Base-by-base conservation (phyloP, 1,140 invertebrate genomes). In the Eupristina koningsbergeri region DNA sequence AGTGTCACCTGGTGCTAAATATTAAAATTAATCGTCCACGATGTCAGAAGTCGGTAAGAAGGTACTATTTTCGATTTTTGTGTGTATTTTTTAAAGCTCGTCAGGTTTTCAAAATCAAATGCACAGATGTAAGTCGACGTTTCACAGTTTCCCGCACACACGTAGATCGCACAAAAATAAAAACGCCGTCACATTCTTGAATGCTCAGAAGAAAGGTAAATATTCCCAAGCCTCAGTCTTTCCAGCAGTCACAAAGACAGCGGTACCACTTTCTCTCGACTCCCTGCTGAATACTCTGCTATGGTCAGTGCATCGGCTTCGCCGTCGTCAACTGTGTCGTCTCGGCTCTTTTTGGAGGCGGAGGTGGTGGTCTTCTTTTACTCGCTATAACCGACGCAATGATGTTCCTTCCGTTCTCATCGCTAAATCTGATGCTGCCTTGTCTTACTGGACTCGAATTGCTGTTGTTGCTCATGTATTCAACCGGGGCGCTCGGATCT, bases 301-400 rank as follows among this genome's bases (percentile, higher is more conserved):
- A 90, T 89, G 92, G 91, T 92, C 92, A 93, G 91, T 93, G 92
- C 90, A 92, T 91, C 83, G 92, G 88, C 11, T 91, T 86, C 7
- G 87, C 86, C 7, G 87, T 90, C 31, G 94, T 95, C 39, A 96
- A 90, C 86, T 96, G 96, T 11, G 96, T 97, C 2, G 95, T 96
- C 85, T 96, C 96, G 85, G 95, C 96, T 76, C 96, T 92, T 86
- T 96, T 96, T 8, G 96, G 96, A 11, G 96, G 96, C 19, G 96
- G 96, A 6, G 96, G 96, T 2, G 95, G 96, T n/a, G 95, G 95
- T 83, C 94, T 93, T 86, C 94, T 93, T 83, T 95, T 95, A 11
- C 89, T 88, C 0, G 91, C 89, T 36, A 91, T 90, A 0, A 90
- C 88, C 83, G 88, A 89, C 9, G 91, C 89, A 58, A 91, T 89